Percentiles rank a stretch among this genome's conserved stretches.
Conservation (phyloP, 64 coral and sea anemone species). For the Trachythela sp. region DNA sequence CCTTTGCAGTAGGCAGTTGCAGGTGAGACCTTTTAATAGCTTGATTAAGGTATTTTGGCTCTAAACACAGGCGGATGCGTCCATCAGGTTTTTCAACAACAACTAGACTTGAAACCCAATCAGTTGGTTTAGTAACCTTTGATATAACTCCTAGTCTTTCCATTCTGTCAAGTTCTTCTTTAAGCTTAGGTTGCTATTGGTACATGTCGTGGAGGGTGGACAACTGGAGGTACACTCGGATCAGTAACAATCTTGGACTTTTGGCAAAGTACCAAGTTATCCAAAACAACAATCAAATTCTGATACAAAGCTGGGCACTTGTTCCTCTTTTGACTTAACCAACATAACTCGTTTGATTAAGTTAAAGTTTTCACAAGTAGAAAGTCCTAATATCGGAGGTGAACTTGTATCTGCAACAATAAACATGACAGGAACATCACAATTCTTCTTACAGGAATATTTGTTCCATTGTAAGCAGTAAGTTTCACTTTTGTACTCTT, state of each 20-base stretch:
- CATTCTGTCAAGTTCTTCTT: constrained; percentile 44
- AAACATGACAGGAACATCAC: not conserved
- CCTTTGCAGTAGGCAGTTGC: not conserved
- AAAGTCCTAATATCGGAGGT: constrained; percentile 51
- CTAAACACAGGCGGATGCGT: not conserved
- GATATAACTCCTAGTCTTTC: constrained; percentile 36
- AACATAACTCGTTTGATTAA: constrained; percentile 38
- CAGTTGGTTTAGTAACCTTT: constrained; percentile 59
- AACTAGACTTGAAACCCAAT: constrained; percentile 56
- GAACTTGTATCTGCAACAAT: constrained; percentile 21
- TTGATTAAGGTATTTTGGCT: not conserved
- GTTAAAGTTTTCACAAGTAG: no score
- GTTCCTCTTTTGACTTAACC: constrained; percentile 32
- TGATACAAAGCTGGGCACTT: constrained; percentile 30
- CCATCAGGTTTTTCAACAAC: not conserved
- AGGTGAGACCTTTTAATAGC: constrained; percentile 2
- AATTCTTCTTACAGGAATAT: not conserved
- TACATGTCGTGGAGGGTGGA: not conserved
- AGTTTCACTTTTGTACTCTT: constrained; percentile 31
- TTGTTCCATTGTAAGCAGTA: not conserved
- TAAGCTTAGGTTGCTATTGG: constrained; percentile 28
- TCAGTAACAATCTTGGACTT: constrained; percentile 54
- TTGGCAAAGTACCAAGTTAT: constrained; percentile 38
- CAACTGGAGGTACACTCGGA: constrained; percentile 31
- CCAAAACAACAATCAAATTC: constrained; percentile 50